Evolutionary conservation across 2,113 vertebrate genomes (phyloP).

Genomic region (Ptychochromis oligacanthus): DNA sequence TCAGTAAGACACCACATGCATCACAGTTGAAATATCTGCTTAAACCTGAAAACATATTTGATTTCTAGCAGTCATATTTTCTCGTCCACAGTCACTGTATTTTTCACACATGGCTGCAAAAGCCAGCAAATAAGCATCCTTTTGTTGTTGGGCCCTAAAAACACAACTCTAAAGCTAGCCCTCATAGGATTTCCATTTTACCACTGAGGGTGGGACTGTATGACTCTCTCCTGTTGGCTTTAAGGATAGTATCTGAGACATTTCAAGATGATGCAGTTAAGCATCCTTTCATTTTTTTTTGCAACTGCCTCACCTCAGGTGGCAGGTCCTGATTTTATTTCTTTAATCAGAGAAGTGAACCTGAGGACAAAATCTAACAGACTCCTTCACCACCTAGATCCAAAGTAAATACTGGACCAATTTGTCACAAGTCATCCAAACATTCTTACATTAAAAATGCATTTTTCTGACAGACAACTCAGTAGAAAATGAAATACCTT

Average conservation of each 20-base stretch:
- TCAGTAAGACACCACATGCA: background rate
- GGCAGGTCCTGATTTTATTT: background rate
- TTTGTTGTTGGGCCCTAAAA: background rate
- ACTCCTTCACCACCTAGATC: background rate
- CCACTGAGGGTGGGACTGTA: background rate
- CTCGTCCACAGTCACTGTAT: background rate
- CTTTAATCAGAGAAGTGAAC: background rate
- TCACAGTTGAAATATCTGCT: background rate
- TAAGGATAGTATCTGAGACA: background rate
- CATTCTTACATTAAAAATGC: background rate
- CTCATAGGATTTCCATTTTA: background rate
- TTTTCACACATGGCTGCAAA: background rate
- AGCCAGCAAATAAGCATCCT: background rate
- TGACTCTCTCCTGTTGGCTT: background rate
- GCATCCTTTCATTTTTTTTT: background rate
- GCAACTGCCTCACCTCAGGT: background rate
- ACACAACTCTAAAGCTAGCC: background rate
- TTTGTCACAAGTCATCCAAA: constrained; percentile 6
- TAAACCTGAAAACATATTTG: background rate
- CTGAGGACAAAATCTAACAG: background rate
- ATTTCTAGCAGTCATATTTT: background rate
- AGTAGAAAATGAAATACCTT: background rate
- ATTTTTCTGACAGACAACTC: background rate
- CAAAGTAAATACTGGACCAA: background rate
- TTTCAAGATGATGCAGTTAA: background rate